Evolutionary conservation across 2,888 invertebrate genomes (phyloP).

Genomic region (Leptogaster cylindrica): DNA sequence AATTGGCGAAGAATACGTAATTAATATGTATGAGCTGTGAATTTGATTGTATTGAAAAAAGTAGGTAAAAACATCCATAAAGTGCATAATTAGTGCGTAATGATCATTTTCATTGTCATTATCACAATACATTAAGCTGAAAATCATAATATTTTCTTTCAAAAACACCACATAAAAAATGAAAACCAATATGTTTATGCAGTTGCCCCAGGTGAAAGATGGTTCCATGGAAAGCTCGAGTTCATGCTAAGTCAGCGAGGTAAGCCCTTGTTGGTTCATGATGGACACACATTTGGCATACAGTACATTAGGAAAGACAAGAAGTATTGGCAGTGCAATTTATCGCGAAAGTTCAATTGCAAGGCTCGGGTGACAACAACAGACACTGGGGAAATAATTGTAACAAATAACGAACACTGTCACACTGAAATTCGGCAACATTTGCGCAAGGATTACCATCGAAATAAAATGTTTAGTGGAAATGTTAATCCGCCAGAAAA

Average conservation of each 20-base stretch:
- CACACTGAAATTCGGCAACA: constrained; percentile 63
- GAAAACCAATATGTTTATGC: constrained; percentile 39
- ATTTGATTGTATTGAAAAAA: constrained; percentile 2
- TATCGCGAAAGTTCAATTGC: constrained; percentile 62
- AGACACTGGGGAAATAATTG: constrained; percentile 59
- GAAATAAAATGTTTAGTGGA: constrained; percentile 52
- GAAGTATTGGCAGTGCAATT: constrained; percentile 63
- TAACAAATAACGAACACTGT: constrained; percentile 62
- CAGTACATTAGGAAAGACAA: constrained; percentile 63
- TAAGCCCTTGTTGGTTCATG: constrained; percentile 61
- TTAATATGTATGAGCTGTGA: neutral
- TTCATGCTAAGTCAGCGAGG: constrained; percentile 63
- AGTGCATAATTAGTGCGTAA: neutral
- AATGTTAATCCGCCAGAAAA: neutral
- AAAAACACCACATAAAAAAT: no score
- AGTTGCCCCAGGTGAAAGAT: constrained; percentile 63
- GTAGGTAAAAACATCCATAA: neutral
- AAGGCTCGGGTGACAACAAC: constrained; percentile 63
- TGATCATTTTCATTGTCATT: neutral
- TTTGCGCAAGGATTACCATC: constrained; percentile 61
- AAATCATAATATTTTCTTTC: no score
- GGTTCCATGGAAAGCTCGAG: constrained; percentile 62
- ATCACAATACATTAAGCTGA: constrained; percentile 4
- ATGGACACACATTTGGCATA: constrained; percentile 62
- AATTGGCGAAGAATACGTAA: no score